These are phyloP conservation scores for Hippasteria phrygiana DNA, from an alignment of 53 echinoderm and acorn worm genomes.

Conservation along the genomic window DNA sequence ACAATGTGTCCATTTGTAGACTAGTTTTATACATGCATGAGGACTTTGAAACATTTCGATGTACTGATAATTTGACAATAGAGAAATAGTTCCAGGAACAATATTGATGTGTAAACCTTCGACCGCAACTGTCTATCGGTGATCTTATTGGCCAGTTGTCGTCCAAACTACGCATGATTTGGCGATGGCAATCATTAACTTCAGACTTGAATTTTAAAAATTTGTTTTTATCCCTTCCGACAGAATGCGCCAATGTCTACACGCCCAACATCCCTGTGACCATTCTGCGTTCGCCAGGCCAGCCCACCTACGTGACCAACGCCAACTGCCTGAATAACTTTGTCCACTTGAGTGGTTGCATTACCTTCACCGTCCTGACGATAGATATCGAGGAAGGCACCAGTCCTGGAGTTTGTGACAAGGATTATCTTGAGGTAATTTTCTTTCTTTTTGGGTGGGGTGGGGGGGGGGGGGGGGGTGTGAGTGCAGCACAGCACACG, in stretches of 20 bases:
- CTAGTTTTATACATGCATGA: too few species aligned
- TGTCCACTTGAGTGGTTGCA: slow-evolving; percentile 53
- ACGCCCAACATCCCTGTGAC: slow-evolving; percentile 1
- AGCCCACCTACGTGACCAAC: slow-evolving; percentile 55
- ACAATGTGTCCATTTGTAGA: too few species aligned
- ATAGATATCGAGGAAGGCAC: slow-evolving; percentile 64
- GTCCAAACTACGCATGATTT: too few species aligned
- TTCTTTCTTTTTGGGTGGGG: neutral
- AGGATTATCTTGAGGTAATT: slow-evolving; percentile 67
- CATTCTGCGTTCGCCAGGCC: slow-evolving; percentile 54
- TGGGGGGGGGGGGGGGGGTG: too few species aligned
- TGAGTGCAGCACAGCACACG: too few species aligned
- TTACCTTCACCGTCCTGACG: slow-evolving; percentile 12
- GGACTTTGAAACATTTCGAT: too few species aligned
- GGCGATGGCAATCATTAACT: neutral
- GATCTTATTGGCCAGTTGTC: too few species aligned
- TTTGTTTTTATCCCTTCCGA: neutral
- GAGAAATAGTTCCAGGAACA: too few species aligned
- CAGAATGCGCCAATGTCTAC: slow-evolving; percentile 65
- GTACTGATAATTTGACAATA: too few species aligned
- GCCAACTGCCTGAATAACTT: slow-evolving; percentile 61
- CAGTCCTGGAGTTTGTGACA: slow-evolving; percentile 22
- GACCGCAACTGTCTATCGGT: too few species aligned
- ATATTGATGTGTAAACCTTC: too few species aligned
- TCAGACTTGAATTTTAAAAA: neutral